Evolutionary conservation across 2,888 invertebrate species (phyloP).

Genomic region (Lochmaea capreae): DNA sequence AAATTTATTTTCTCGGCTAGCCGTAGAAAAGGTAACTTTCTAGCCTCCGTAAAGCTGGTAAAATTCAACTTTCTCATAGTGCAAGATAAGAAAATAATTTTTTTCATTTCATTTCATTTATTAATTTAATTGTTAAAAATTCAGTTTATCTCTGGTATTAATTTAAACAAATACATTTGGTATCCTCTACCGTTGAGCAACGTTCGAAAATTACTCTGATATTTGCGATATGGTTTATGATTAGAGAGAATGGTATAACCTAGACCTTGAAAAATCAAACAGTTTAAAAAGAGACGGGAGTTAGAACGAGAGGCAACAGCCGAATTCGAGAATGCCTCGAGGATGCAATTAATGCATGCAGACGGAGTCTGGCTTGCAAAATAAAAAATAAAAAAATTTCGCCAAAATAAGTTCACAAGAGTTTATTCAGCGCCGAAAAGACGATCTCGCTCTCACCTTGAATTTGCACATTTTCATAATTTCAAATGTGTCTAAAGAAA

Average conservation of each 20-base stretch:
- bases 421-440: conserved; percentile 55
- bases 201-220: background rate
- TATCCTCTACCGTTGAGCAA: too few species aligned
- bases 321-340: conserved; percentile 59
- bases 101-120: too few species aligned
- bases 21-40: too few species aligned
- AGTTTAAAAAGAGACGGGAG: background rate
- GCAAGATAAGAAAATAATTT: too few species aligned
- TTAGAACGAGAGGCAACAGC: conserved; percentile 39
- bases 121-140: too few species aligned
- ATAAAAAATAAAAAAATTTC: conserved; percentile 55
- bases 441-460: conserved; percentile 56
- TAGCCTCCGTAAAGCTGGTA: too few species aligned
- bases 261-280: conserved; percentile 50
- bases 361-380: conserved; percentile 55
- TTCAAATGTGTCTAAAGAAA: conserved; percentile 52
- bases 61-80: too few species aligned
- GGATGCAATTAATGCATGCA: conserved; percentile 66
- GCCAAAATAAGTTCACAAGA: conserved; percentile 57
- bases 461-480: conserved; percentile 52
- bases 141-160: too few species aligned
- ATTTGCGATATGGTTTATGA: conserved; percentile 27
- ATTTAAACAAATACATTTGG: too few species aligned
- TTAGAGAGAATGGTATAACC: conserved; percentile 49
- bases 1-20: too few species aligned